Conservation (phyloP, 2,888 invertebrate species). For the Pyrrhia umbra region DNA sequence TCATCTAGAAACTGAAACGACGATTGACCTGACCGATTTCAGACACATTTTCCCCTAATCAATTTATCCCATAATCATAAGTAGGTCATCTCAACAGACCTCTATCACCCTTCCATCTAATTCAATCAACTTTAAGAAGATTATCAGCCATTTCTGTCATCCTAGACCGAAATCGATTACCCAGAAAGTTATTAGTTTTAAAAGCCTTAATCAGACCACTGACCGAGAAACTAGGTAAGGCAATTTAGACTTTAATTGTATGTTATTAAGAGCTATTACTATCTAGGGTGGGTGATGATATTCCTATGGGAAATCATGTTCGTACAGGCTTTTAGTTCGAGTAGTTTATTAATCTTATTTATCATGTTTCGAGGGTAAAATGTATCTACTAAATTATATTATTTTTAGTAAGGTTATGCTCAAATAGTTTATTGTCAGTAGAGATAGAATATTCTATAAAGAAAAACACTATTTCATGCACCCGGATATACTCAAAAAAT, state of each 20-base stretch:
- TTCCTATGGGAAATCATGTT: conserved; percentile 55
- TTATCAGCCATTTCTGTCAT: conserved; percentile 8
- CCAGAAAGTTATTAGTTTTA: conserved; percentile 27
- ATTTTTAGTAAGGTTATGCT: background rate
- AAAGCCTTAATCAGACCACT: conserved; percentile 38
- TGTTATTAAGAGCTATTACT: conserved; percentile 60
- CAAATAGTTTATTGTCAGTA: no score
- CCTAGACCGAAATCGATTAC: conserved; percentile 16
- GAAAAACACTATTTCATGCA: no score
- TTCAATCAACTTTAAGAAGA: conserved; percentile 22
- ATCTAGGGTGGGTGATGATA: conserved; percentile 49
- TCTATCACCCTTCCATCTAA: background rate
- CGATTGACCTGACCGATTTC: no score
- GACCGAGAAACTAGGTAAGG: conserved; percentile 40
- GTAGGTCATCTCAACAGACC: background rate
- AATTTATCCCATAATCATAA: background rate
- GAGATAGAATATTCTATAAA: no score
- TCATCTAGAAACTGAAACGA: no score
- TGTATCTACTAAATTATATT: no score
- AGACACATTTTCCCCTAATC: no score
- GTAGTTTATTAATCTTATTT: conserved; percentile 28
- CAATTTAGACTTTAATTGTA: conserved; percentile 65
- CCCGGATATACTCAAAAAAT: no score
- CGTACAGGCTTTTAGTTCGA: conserved; percentile 42
- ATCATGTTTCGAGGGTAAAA: conserved; percentile 1